Evolutionary conservation across 2,888 invertebrate genomes (phyloP), one percentile per base, ranked within the genome.

Genomic region (Tyria jacobaeae): DNA sequence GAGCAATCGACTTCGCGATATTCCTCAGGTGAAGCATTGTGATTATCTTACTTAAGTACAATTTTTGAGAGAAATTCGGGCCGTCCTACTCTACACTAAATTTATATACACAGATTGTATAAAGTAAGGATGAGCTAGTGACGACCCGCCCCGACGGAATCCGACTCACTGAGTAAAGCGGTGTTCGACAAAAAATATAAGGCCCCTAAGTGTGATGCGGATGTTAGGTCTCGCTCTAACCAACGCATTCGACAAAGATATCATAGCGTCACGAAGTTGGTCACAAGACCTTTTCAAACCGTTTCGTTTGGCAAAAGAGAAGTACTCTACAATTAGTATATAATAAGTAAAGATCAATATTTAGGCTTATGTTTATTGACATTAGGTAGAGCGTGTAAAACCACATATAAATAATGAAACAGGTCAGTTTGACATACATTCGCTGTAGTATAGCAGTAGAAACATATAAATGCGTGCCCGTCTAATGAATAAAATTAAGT

Each of bases 11-110:
- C 86, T 96, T 96, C 48, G 96, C 95, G 78, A 97, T 94, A 83
- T 94, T 95, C 89, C 96, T 96, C 73, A 97, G 89, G 85, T 97
- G 96, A 89, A 96, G 96, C 97, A 97, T 97, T 87, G 84, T 94
- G 81, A 73, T 71, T 79, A 78, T 79, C 79, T 61, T 81, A 65
- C 76, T 88, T 90, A 90, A 89, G 88, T 90, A 91, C 89, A 87
- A 79, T 69, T 71, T 85, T 86, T 88, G 88, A 89, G 86, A 86
- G 74, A 81, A 84, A 84, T 85, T 87, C 88, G 92, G 92, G 92
- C 87, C 92, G 93, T 87, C 89, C 87, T 89, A 90, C 88, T 85
- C 84, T 85, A 78, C 86, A 82, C 83, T 85, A 76, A 80, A 83
- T 77, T 81, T 82, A 82, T 82, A 84, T 84, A 88, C 86, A 90